Base-by-base conservation (phyloP, 2,888 invertebrate species). In the Perizoma flavofasciatum region DNA sequence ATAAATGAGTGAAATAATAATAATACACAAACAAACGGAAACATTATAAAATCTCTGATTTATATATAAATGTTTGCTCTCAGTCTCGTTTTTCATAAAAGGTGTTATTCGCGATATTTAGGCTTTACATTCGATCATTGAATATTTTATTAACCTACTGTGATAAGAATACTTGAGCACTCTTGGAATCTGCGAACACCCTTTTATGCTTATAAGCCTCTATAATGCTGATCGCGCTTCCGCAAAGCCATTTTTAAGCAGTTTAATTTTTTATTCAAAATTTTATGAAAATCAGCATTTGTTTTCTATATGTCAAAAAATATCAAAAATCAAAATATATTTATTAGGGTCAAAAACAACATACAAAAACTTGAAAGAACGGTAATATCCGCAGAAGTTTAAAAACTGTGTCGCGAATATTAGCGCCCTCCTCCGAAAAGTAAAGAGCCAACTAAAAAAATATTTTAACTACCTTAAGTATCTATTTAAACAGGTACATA, bases 121-220 rank as follows among this genome's bases (percentile, higher is more conserved):
- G 72, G 69, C 66, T 65, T 69, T 70, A 64, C 3, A 22, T 70
- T 70, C 64, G 66, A 74, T 74, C 73, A 72, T 74, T 80, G 76
- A 83, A 83, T 83, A 83, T 80, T 82, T 81, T 79, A 82, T 75
- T 74, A 78, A 76, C 75, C 66, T 71, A 68, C 78, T 71, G 71
- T 79, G 79, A 82, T 79, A 81, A 79, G 79, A 78, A 81, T 81
- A 72, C 77, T 80, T 75, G 77, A 81, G 71, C 59, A 72, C 69
- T 73, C 67, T 63, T 61, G 68, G 68, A 70, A 65, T 69, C 70
- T 65, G 59, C 65, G 64, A 74, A 72, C 70, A 78, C 75, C 74
- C 77, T 79, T 80, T 83, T 77, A 80, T 70, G 71, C 70, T 74
- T 75, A 75, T 72, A 76, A 80, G 71, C 68, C 63, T 57, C 68